Percentiles rank a stretch among this genome's conserved stretches.
These are phyloP conservation scores for Selenia dentaria DNA, from an alignment of 2,888 invertebrate genomes.

Conservation along the genomic window DNA sequence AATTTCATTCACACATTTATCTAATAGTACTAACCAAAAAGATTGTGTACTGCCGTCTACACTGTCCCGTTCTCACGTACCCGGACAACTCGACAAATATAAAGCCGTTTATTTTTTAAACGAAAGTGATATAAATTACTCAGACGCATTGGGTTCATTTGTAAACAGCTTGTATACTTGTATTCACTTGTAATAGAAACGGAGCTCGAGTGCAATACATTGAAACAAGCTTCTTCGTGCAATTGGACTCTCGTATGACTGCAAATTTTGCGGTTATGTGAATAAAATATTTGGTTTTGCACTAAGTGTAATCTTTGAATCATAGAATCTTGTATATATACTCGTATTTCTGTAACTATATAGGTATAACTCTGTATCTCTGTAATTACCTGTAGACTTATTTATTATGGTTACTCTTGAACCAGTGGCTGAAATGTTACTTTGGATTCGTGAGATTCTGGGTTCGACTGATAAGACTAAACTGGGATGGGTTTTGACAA, in stretches of 20 bases:
- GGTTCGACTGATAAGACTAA: too few species aligned
- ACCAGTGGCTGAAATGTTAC: too few species aligned
- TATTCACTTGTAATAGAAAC: background rate
- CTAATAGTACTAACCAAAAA: too few species aligned
- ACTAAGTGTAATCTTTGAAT: background rate
- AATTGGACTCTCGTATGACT: background rate
- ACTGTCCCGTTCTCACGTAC: constrained; percentile 8
- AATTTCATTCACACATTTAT: too few species aligned
- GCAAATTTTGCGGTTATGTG: background rate
- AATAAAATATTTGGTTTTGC: background rate
- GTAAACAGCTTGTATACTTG: constrained; percentile 9
- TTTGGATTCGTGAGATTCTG: too few species aligned
- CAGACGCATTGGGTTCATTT: constrained; percentile 1
- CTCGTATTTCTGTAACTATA: too few species aligned
- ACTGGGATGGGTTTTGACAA: too few species aligned
- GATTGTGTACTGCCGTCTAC: background rate
- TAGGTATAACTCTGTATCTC: too few species aligned
- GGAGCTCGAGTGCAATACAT: background rate
- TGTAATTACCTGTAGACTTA: too few species aligned
- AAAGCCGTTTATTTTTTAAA: constrained; percentile 9
- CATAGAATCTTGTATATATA: too few species aligned
- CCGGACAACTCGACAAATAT: constrained; percentile 12
- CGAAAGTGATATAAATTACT: constrained; percentile 19
- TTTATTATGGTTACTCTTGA: too few species aligned
- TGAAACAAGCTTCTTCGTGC: background rate